phyloP scores from a whole-genome alignment of 2,113 vertebrate genomes.

The Grus americana region DNA sequence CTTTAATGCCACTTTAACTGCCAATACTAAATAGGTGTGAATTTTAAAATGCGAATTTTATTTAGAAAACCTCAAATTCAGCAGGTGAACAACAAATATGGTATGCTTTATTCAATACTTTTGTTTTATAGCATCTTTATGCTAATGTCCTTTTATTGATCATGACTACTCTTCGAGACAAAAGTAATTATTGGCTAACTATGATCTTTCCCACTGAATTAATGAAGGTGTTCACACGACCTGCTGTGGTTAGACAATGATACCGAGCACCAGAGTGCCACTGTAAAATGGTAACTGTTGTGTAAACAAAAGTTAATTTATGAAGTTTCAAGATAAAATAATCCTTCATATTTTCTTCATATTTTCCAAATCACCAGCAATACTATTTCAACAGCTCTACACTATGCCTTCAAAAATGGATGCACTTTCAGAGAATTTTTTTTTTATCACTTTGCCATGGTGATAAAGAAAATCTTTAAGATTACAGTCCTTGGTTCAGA shows the following conservation, averaged over 20 bases:
- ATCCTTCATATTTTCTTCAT: not conserved
- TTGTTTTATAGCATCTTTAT: not conserved
- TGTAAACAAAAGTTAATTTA: not conserved
- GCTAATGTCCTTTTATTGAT: not conserved
- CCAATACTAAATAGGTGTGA: not conserved
- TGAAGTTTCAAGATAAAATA: not conserved
- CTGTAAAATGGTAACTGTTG: not conserved
- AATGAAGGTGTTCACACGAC: not conserved
- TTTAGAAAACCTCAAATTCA: not conserved
- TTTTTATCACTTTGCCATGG: constrained; percentile 37
- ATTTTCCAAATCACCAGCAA: not conserved
- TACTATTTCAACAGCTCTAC: not conserved
- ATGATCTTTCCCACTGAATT: not conserved
- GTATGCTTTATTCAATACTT: not conserved
- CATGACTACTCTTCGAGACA: not conserved
- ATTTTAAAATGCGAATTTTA: not conserved
- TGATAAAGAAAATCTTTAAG: constrained; percentile 56
- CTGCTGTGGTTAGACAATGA: not conserved
- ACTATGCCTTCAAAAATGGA: constrained; percentile 12
- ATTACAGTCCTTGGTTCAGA: constrained; percentile 50
- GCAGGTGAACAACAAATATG: not conserved
- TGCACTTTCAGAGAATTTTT: not conserved
- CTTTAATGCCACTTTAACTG: not conserved
- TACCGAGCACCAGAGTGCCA: not conserved
- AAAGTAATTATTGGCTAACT: not conserved